These are phyloP conservation scores for Chouioia cunea DNA, from an alignment of 2,888 invertebrate species.

Conservation along the genomic window DNA sequence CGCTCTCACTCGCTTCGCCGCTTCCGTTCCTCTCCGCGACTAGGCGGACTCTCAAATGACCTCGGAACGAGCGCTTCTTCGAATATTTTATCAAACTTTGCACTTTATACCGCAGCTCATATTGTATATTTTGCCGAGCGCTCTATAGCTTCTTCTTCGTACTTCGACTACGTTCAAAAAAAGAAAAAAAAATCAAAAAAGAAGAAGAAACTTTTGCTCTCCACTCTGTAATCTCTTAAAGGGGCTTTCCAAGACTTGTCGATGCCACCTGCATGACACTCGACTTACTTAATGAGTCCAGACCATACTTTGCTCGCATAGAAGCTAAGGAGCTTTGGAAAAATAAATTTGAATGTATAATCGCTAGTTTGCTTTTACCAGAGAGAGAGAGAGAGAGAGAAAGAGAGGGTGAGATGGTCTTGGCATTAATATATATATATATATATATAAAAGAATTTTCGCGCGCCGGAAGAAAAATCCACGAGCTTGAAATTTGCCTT, in stretches of 20 bases:
- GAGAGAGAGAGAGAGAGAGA: neutral
- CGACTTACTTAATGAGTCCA: neutral
- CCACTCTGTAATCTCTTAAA: constrained; percentile 35
- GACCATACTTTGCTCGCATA: neutral
- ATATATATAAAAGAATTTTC: no score
- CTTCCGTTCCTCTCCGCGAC: constrained; percentile 44
- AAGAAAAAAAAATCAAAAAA: neutral
- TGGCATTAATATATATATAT: no score
- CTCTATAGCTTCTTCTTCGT: no score
- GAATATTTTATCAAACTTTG: constrained; percentile 50
- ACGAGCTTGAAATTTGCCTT: no score
- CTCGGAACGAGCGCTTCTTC: constrained; percentile 50
- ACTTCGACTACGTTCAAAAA: no score
- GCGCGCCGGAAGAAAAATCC: neutral
- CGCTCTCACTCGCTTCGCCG: constrained; percentile 33
- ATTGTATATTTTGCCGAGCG: constrained; percentile 46
- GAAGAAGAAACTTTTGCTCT: constrained; percentile 15
- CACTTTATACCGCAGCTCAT: constrained; percentile 47
- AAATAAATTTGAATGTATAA: neutral
- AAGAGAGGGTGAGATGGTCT: no score
- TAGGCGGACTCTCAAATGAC: constrained; percentile 48
- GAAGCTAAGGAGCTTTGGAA: no score
- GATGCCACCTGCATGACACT: constrained; percentile 21
- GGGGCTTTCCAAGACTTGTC: constrained; percentile 39
- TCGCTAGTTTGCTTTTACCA: neutral